Percentiles rank a stretch among this genome's conserved stretches.
These are phyloP conservation scores for Sebastes fasciatus DNA, from an alignment of 2,113 vertebrate genomes.

Conservation along the genomic window DNA sequence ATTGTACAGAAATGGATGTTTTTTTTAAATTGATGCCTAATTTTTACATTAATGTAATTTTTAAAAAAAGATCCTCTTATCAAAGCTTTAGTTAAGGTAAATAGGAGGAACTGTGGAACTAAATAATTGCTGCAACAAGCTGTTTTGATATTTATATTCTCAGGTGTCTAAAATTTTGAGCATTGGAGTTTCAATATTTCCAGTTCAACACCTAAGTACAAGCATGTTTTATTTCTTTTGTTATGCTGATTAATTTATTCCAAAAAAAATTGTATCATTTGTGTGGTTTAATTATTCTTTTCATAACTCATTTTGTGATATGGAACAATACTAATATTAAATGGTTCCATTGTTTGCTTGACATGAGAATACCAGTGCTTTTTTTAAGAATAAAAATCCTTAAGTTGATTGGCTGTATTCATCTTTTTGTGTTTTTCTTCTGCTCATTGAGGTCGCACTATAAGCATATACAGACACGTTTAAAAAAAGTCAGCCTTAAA, in stretches of 20 bases:
- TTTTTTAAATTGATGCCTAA: constrained; percentile 71
- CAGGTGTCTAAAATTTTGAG: constrained; percentile 82
- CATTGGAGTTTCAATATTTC: constrained; percentile 77
- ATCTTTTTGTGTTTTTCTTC: background rate
- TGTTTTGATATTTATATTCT: constrained; percentile 85
- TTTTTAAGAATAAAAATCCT: constrained; percentile 78
- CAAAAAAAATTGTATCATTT: constrained; percentile 72
- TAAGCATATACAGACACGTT: background rate
- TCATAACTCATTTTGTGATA: constrained; percentile 80
- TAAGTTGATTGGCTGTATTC: constrained; percentile 43
- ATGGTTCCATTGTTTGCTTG: constrained; percentile 82
- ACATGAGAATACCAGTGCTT: constrained; percentile 84
- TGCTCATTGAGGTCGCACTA: background rate
- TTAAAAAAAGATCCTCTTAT: constrained; percentile 55
- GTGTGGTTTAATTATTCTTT: constrained; percentile 82
- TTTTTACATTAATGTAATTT: constrained; percentile 77
- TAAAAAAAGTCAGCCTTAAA: background rate
- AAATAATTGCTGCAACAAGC: constrained; percentile 77
- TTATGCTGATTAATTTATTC: constrained; percentile 86
- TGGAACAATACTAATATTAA: constrained; percentile 81
- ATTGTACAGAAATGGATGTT: constrained; percentile 77
- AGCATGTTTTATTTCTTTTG: constrained; percentile 76
- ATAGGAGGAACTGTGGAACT: constrained; percentile 73
- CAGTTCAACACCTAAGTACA: constrained; percentile 77
- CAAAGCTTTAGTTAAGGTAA: constrained; percentile 75